A percentile compares a stretch with the other conserved stretches of the same genome.
Conservation (phyloP, 2,888 invertebrate genomes). For the Hoplodrina ambigua region DNA sequence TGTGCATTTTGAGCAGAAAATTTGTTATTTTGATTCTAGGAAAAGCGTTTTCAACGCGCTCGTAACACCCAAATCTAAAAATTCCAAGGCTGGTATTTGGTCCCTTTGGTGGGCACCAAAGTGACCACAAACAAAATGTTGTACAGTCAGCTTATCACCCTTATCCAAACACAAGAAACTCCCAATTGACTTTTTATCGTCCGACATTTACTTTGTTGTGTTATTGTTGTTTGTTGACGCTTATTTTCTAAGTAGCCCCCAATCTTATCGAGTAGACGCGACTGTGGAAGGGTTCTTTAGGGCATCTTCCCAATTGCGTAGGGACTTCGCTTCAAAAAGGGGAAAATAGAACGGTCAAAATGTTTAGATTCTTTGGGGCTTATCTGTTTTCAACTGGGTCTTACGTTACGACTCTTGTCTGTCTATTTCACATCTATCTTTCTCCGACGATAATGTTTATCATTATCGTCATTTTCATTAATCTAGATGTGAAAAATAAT, state of each 20-base stretch:
- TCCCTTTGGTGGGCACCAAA: too few relatives aligned
- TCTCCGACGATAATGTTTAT: neutral
- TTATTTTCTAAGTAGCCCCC: slow-evolving; percentile 68
- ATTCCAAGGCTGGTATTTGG: too few relatives aligned
- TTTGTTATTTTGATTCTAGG: too few relatives aligned
- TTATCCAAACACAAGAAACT: slow-evolving; percentile 53
- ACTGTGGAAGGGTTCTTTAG: slow-evolving; percentile 70
- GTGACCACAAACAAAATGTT: slow-evolving; percentile 53
- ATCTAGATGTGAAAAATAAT: slow-evolving; percentile 10
- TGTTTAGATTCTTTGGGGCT: slow-evolving; percentile 41
- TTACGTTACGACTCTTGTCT: slow-evolving; percentile 33
- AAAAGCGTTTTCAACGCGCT: too few relatives aligned
- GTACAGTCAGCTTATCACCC: slow-evolving; percentile 47
- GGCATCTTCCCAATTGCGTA: slow-evolving; percentile 66
- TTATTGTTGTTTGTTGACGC: slow-evolving; percentile 72
- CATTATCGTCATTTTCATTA: neutral
- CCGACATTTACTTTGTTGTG: slow-evolving; percentile 68
- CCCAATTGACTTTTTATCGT: slow-evolving; percentile 66
- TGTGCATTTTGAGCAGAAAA: neutral
- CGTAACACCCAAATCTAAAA: slow-evolving; percentile 1
- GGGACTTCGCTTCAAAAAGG: slow-evolving; percentile 64
- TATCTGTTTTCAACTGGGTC: slow-evolving; percentile 34
- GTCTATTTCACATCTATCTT: slow-evolving; percentile 22
- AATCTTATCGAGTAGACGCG: slow-evolving; percentile 69
- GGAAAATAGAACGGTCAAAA: slow-evolving; percentile 59